Percentiles rank a stretch among this genome's conserved stretches.
These are phyloP conservation scores for Enteromius unitaeniatus DNA, from an alignment of 2,797 vertebrate species.

Conservation along the genomic window DNA sequence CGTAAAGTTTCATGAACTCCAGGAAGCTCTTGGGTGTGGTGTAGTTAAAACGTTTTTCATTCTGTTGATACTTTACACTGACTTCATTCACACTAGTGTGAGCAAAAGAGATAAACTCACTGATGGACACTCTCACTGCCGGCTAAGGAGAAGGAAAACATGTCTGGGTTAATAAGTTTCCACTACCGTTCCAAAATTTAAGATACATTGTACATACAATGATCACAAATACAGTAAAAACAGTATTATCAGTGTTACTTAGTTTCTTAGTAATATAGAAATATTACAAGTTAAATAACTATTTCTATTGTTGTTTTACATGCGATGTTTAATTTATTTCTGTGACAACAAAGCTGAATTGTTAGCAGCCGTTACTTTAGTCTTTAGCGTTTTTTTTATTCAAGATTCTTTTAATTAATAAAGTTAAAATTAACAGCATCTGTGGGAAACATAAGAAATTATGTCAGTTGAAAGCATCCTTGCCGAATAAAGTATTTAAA, in stretches of 20 bases:
- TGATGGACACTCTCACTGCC: constrained; percentile 75
- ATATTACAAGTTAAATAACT: background rate
- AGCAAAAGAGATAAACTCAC: constrained; percentile 79
- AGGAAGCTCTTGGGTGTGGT: constrained; percentile 87
- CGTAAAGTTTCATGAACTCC: constrained; percentile 82
- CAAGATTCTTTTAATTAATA: background rate
- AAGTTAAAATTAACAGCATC: background rate
- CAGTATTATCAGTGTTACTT: background rate
- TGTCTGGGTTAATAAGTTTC: background rate
- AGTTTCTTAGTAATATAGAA: no score
- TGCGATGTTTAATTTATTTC: background rate
- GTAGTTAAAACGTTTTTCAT: constrained; percentile 85
- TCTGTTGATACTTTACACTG: constrained; percentile 84
- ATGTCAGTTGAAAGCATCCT: background rate
- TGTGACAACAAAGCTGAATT: background rate
- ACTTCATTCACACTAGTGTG: constrained; percentile 81
- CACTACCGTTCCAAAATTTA: background rate
- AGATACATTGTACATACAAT: no score
- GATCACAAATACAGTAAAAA: background rate
- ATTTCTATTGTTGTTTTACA: background rate
- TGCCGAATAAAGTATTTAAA: background rate
- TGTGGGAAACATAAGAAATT: background rate
- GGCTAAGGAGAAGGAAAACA: constrained; percentile 66
- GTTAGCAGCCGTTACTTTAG: background rate
- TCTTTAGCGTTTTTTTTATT: background rate